Evolutionary conservation across 2,888 invertebrate genomes (phyloP), one percentile per base, ranked within the genome.

Genomic region (Drosophila quinaria): DNA sequence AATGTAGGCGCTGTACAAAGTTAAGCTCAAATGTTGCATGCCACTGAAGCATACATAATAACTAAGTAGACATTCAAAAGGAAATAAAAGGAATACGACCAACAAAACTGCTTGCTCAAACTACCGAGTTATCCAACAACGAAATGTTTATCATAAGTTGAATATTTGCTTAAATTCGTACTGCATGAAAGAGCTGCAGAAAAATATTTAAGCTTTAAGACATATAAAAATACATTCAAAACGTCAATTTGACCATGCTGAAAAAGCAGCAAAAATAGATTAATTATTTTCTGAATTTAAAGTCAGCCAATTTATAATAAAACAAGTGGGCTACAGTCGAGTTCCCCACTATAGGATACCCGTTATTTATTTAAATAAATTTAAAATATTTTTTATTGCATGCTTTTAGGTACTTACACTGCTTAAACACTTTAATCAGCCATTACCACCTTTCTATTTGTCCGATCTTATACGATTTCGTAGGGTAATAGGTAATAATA

Each of bases 21-120:
- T 70, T 63, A 33, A 77, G 78, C 82, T 66, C 73, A 74, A 85
- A 80, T 80, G 77, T 83, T 81, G 83, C 70, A 70, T 76, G 63
- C 62, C 78, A 71, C 72, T 70, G 80, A 76, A 70, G 86, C 84
- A 78, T 85, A 74, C 86, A 86, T 84, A 84, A 85, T 86, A 81
- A 80, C 78, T 78, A 81, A 80, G 76, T 78, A 70, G 47, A 47
- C 76, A 80, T 49, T 49, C 17, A 33, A 35, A 71, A 25, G 15
- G 37, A 58, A 58, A 47, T 37, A 47, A 47, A 58, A 58, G 9
- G 8, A 25, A 37, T 29, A 4, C 22, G n/a, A 52, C n/a, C 39
- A 58, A 15, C 15, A 56, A 56, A 55, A 55, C 10, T 22, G 31
- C 37, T 47, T 25, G 10, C 33, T 22, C 9, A 47, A 58, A 47